Conservation (phyloP, 2,888 invertebrate species). For the Leucophora obtusa region DNA sequence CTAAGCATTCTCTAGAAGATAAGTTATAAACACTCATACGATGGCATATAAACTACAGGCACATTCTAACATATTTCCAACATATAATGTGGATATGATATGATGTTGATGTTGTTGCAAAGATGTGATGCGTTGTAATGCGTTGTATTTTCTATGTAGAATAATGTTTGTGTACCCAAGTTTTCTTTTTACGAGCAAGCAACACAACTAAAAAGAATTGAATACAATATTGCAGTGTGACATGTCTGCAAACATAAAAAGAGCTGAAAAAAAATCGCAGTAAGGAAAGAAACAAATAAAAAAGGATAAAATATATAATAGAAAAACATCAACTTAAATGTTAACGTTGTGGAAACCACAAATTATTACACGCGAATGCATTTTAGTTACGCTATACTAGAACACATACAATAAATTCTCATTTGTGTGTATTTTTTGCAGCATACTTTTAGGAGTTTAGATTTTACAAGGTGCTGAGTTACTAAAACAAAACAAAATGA, state of each 20-base stretch:
- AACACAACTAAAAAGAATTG: conserved; percentile 12
- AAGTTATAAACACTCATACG: conserved; percentile 32
- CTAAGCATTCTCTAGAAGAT: conserved; percentile 34
- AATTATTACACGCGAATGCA: conserved; percentile 61
- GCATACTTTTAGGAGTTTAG: conserved; percentile 44
- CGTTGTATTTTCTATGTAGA: conserved; percentile 27
- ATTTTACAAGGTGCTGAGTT: conserved; percentile 48
- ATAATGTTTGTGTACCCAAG: conserved; percentile 44
- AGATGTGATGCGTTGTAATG: conserved; percentile 54
- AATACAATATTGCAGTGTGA: conserved; percentile 43
- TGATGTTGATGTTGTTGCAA: conserved; percentile 25
- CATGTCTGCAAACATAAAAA: conserved; percentile 51
- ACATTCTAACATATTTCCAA: not conserved
- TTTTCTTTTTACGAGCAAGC: not conserved
- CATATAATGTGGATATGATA: conserved; percentile 41
- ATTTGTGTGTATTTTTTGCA: conserved; percentile 22
- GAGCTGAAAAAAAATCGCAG: conserved; percentile 13
- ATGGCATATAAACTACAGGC: conserved; percentile 11
- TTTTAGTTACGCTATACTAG: conserved; percentile 47
- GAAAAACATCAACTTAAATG: conserved; percentile 49
- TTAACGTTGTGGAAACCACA: conserved; percentile 62
- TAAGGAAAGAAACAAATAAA: conserved; percentile 3
- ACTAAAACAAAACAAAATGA: conserved; percentile 11
- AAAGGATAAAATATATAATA: conserved; percentile 7
- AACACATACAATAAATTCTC: conserved; percentile 34